These are phyloP conservation scores for Castor canadensis DNA, from an alignment of 2,113 vertebrate species.

Conservation along the genomic window DNA sequence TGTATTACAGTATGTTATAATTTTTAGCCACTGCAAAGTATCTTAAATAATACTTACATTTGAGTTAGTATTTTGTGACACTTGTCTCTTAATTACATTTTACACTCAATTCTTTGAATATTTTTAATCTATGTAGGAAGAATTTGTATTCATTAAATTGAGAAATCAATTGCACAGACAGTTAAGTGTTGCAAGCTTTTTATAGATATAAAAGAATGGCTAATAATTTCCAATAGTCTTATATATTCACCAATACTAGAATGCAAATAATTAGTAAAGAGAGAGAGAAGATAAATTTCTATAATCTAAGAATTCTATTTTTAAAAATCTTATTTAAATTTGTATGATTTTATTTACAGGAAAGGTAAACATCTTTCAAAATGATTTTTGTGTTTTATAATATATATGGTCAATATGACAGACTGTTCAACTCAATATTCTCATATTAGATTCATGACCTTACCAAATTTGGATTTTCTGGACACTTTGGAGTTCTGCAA, in stretches of 20 bases:
- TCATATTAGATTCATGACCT: background rate
- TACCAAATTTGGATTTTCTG: background rate
- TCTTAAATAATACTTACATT: background rate
- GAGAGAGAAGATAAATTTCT: background rate
- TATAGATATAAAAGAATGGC: background rate
- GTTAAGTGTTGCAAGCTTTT: background rate
- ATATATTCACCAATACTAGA: background rate
- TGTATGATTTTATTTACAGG: background rate
- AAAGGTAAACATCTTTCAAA: background rate
- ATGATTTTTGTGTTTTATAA: background rate
- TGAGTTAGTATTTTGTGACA: background rate
- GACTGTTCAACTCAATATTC: background rate
- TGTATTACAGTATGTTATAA: background rate
- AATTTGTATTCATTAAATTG: background rate
- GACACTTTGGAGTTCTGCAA: background rate
- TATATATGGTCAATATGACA: background rate
- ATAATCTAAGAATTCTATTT: background rate
- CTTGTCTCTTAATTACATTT: background rate
- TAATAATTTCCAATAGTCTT: background rate
- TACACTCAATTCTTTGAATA: background rate
- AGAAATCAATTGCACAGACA: background rate
- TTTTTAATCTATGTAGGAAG: background rate
- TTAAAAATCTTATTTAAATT: background rate
- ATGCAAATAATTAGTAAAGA: background rate
- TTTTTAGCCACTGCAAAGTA: background rate